Evolutionary conservation across 64 coral and sea anemone species (phyloP).

Genomic region (Stichodactyla mertensii): DNA sequence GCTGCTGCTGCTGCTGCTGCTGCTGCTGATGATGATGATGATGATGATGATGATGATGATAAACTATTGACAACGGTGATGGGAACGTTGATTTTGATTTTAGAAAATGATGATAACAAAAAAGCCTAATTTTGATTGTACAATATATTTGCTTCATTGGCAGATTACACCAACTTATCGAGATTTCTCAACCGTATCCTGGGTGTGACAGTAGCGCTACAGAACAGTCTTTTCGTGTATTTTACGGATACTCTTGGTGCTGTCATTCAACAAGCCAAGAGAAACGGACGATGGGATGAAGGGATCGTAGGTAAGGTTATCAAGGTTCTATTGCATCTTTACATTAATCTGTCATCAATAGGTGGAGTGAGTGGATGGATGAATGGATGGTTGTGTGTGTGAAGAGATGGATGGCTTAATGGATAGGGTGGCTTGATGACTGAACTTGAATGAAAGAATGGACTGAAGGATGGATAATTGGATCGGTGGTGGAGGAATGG

Average conservation of each 20-base stretch:
- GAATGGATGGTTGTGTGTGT: background rate
- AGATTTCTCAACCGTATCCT: slow-evolving; percentile 96
- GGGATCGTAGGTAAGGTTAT: slow-evolving; percentile 65
- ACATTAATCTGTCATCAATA: background rate
- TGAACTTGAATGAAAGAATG: no score
- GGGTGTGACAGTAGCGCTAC: slow-evolving; percentile 79
- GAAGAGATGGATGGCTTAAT: no score
- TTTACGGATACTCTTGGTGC: slow-evolving; percentile 83
- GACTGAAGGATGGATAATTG: no score
- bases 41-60: background rate
- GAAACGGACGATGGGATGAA: slow-evolving; percentile 84
- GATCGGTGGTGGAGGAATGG: background rate
- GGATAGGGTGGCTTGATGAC: no score
- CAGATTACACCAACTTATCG: slow-evolving; percentile 91
- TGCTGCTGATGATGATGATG: no score
- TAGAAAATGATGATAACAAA: background rate
- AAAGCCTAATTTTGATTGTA: background rate
- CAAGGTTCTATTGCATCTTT: background rate
- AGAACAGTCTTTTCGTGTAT: slow-evolving; percentile 86
- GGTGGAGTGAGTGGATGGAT: background rate
- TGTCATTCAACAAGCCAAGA: slow-evolving; percentile 84
- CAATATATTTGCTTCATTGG: background rate
- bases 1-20: no score
- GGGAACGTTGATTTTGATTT: background rate
- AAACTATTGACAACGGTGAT: background rate